Evolutionary conservation across 1,140 invertebrate genomes (phyloP).

Genomic region (Zaprionus ornatus): DNA sequence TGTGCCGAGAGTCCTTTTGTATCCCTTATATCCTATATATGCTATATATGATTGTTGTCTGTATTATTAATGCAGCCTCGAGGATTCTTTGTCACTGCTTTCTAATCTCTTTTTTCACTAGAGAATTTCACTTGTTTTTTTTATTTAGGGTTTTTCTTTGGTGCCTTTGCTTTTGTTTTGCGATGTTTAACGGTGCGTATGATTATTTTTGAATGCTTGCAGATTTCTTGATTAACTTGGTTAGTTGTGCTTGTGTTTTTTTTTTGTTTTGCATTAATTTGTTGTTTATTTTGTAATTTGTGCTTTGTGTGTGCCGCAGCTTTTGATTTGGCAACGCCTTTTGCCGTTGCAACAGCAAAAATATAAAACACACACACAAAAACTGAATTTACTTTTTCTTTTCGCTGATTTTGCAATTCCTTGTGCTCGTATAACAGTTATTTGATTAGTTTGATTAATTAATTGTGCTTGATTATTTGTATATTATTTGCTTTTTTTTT

Average conservation of each 20-base stretch:
- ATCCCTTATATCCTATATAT: constrained; percentile 52
- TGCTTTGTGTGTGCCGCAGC: constrained; percentile 14
- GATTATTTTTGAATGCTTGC: constrained; percentile 51
- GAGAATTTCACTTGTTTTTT: constrained; percentile 46
- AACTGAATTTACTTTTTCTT: constrained; percentile 28
- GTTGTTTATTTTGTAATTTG: neutral
- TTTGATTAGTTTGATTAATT: constrained; percentile 1
- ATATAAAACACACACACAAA: constrained; percentile 34
- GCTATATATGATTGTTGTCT: constrained; percentile 69
- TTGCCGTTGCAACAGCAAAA: neutral
- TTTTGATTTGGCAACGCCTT: constrained; percentile 69
- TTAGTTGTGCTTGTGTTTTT: constrained; percentile 14
- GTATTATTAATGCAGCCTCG: constrained; percentile 73
- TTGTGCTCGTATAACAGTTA: constrained; percentile 25
- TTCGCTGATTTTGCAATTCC: constrained; percentile 28
- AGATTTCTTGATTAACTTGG: constrained; percentile 21
- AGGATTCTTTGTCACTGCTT: constrained; percentile 39
- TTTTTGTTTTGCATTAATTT: constrained; percentile 29
- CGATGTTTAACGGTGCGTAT: constrained; percentile 61
- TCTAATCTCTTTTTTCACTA: constrained; percentile 26
- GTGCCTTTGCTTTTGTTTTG: constrained; percentile 22
- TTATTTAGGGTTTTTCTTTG: constrained; percentile 39
- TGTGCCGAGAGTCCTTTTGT: constrained; percentile 36
- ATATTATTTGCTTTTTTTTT: neutral
- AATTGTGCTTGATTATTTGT: constrained; percentile 20